These are phyloP conservation scores for Carpatolechia fugitivella DNA, from an alignment of 2,888 invertebrate genomes.

Conservation along the genomic window DNA sequence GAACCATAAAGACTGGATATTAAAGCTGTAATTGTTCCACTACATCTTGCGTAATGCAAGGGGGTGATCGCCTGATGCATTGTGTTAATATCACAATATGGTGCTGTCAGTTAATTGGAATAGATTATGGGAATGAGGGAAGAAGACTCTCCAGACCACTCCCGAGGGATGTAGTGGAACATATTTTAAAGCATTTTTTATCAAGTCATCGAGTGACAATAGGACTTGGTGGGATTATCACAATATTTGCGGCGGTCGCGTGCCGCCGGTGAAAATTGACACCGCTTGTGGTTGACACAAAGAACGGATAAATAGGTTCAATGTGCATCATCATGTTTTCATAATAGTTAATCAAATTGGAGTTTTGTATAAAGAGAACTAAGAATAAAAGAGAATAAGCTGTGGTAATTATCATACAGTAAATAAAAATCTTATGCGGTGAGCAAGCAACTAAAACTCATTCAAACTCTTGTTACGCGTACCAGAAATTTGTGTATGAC, in stretches of 20 bases:
- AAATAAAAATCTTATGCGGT: no score
- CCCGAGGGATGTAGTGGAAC: slow-evolving; percentile 57
- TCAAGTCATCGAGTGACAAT: slow-evolving; percentile 76
- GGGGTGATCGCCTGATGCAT: slow-evolving; percentile 51
- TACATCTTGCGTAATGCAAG: slow-evolving; percentile 36
- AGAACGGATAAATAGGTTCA: slow-evolving; percentile 26
- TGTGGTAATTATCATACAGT: no score
- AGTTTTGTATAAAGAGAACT: background rate
- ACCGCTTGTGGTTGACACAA: slow-evolving; percentile 46
- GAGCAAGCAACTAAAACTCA: no score
- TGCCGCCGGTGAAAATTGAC: slow-evolving; percentile 58
- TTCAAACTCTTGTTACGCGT: no score
- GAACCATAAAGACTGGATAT: slow-evolving; percentile 11
- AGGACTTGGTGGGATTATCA: slow-evolving; percentile 65
- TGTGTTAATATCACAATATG: slow-evolving; percentile 79
- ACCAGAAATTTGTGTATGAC: no score
- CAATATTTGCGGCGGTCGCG: slow-evolving; percentile 73
- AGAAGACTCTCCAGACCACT: slow-evolving; percentile 56
- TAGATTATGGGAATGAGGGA: slow-evolving; percentile 78
- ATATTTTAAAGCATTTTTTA: slow-evolving; percentile 63
- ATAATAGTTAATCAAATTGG: slow-evolving; percentile 18
- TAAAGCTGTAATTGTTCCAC: slow-evolving; percentile 29
- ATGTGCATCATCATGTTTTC: slow-evolving; percentile 41
- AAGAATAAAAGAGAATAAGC: no score
- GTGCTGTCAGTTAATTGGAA: slow-evolving; percentile 79